phyloP scores from a whole-genome alignment of 92 coral and sea anemone species.

The Siderastrea siderea region DNA sequence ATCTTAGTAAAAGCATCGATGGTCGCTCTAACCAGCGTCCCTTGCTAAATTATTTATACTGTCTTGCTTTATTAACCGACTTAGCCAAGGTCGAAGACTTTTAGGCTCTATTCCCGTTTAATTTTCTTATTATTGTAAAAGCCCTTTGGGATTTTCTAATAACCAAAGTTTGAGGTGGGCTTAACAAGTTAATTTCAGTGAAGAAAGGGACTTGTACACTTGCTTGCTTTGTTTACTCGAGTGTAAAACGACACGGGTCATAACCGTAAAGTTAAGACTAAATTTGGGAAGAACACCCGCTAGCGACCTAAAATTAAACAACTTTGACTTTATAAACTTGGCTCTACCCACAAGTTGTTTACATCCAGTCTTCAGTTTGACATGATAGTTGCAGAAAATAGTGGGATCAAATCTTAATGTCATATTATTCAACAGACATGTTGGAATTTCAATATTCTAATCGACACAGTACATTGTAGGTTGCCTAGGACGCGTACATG shows the following conservation, averaged over 20 bases:
- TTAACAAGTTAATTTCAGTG: not conserved
- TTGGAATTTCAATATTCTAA: slow-evolving; percentile 7
- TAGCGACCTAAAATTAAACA: not conserved
- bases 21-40: slow-evolving; percentile 13
- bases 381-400: not conserved
- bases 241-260: not conserved
- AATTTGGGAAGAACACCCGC: slow-evolving; percentile 22
- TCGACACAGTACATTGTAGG: not conserved
- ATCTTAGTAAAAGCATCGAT: not conserved
- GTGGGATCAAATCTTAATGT: not conserved
- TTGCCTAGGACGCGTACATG: slow-evolving; percentile 38
- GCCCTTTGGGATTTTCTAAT: not conserved
- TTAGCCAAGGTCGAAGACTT: slow-evolving; percentile 18
- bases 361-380: not conserved
- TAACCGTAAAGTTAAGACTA: slow-evolving; percentile 23
- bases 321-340: slow-evolving; percentile 13
- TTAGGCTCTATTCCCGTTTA: slow-evolving; percentile 10
- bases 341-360: not conserved
- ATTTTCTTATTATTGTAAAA: not conserved
- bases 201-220: not conserved
- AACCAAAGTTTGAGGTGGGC: not conserved
- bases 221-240: slow-evolving; percentile 41
- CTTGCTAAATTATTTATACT: slow-evolving; percentile 21
- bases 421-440: not conserved
- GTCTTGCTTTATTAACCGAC: not conserved